These are phyloP conservation scores for Leptonema lineaticorne DNA, from an alignment of 1,140 invertebrate genomes.

Conservation along the genomic window DNA sequence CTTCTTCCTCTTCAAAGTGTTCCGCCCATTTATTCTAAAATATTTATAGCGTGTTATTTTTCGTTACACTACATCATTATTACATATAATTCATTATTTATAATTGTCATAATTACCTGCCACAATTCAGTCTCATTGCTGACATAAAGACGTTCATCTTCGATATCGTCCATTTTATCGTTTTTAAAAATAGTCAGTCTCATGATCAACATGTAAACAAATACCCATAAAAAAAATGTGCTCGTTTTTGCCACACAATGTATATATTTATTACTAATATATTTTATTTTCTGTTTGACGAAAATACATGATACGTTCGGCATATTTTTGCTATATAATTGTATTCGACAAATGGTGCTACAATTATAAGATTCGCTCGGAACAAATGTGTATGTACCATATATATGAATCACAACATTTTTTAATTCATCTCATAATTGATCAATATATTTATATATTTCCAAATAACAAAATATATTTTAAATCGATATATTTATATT, in stretches of 20 bases:
- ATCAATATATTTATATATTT: too few relatives aligned
- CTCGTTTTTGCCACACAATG: conserved; percentile 52
- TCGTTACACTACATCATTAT: background rate
- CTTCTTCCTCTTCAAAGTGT: conserved; percentile 36
- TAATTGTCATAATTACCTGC: too few relatives aligned
- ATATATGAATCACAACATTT: too few relatives aligned
- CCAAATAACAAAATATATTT: too few relatives aligned
- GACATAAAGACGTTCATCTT: conserved; percentile 26
- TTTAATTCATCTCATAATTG: too few relatives aligned
- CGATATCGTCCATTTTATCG: conserved; percentile 31
- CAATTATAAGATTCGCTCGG: too few relatives aligned
- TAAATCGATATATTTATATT: too few relatives aligned
- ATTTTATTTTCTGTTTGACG: conserved; percentile 31
- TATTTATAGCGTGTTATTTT: background rate
- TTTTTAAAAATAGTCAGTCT: conserved; percentile 54
- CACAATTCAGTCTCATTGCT: conserved; percentile 40
- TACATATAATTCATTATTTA: background rate
- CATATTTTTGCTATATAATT: background rate
- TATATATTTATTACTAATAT: conserved; percentile 44
- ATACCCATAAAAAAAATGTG: conserved; percentile 54
- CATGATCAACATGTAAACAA: conserved; percentile 54
- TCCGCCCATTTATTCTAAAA: conserved; percentile 39
- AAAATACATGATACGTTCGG: conserved; percentile 7
- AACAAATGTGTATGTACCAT: too few relatives aligned
- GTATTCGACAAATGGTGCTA: too few relatives aligned